Evolutionary conservation across 2,113 vertebrate genomes (phyloP), one percentile per base, ranked within the genome.

Genomic region (Microcebus lehilahytsara): DNA sequence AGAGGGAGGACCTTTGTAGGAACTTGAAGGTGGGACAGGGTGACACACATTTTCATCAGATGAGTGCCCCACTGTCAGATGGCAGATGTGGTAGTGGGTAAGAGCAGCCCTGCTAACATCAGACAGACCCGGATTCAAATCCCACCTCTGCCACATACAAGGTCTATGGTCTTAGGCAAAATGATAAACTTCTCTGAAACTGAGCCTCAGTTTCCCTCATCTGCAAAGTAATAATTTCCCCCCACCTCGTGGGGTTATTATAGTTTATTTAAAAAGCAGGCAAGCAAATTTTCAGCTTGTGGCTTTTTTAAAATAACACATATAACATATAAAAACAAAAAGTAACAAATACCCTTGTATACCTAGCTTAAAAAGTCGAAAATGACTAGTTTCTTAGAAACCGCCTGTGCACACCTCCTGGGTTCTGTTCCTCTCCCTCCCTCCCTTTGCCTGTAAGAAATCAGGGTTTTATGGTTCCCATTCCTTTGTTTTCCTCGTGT

Each of bases 121-220:
- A 23, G n/a, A 51, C 58, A 92, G 53, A 64, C 77, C 46, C 20
- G 16, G 46, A 37, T 32, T 89, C 74, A 40, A 0, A 62, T 72
- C 42, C 78, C 42, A 71, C 22, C 17, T 46, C 42, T 77, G 42
- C 78, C 72, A 60, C 9, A 11, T 78, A 42, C 3, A 5, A 17
- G 37, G 56, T 91, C 17, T 46, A 9, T 51, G 66, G 40, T 53
- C 60, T 71, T 49, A 69, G 13, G 42, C 40, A 74, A 66, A 83
- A 62, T 46, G 14, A 60, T 40, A n/a, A 95, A n/a, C 75, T 66
- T 96, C 83, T 94, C 17, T 49, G 58, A 93, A 79, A 80, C 66
- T 1, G 19, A 93, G 14, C 32, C 78, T 95, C 53, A 49, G 85
- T 60, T 83, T 92, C 34, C 27, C 58, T 74, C 14, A 64, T 83